These are phyloP conservation scores for Dissostichus mawsoni DNA, from an alignment of 2,113 vertebrate genomes.

Conservation along the genomic window DNA sequence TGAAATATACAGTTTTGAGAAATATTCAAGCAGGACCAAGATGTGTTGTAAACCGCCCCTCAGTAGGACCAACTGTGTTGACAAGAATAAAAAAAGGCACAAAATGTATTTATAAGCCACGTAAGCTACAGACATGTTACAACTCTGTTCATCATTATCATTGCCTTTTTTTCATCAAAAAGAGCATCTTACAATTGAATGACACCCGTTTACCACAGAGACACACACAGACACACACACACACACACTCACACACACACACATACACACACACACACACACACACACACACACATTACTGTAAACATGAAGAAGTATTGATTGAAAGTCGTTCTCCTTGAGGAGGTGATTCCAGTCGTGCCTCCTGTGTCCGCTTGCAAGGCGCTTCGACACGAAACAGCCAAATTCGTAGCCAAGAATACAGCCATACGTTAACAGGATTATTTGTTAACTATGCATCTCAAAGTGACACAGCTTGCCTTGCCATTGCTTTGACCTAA, in stretches of 20 bases:
- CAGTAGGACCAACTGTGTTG: not conserved
- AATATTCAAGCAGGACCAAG: not conserved
- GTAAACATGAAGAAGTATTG: conserved; percentile 43
- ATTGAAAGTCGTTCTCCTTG: conserved; percentile 58
- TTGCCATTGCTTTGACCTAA: conserved; percentile 77
- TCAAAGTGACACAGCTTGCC: conserved; percentile 65
- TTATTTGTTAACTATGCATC: conserved; percentile 73
- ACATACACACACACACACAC: conserved; percentile 12
- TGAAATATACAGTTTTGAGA: conserved; percentile 15
- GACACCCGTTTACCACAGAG: not conserved
- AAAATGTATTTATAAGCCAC: conserved; percentile 37
- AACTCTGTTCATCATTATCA: conserved; percentile 17
- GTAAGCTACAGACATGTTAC: conserved; percentile 10
- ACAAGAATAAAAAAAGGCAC: conserved; percentile 28
- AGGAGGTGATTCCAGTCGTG: conserved; percentile 41
- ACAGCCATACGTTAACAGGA: conserved; percentile 58
- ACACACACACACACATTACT: conserved; percentile 18
- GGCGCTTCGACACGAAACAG: conserved; percentile 38
- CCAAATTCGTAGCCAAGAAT: conserved; percentile 31
- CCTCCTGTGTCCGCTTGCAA: conserved; percentile 12
- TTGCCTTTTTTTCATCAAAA: conserved; percentile 4
- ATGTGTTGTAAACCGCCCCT: not conserved
- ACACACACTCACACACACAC: conserved; percentile 14
- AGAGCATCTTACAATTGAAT: conserved; percentile 13
- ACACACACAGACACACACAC: conserved; percentile 7